A percentile compares a stretch with the other conserved stretches of the same genome.
Evolutionary conservation across 64 coral and sea anemone species (phyloP).

Genomic region (Trachythela sp.): DNA sequence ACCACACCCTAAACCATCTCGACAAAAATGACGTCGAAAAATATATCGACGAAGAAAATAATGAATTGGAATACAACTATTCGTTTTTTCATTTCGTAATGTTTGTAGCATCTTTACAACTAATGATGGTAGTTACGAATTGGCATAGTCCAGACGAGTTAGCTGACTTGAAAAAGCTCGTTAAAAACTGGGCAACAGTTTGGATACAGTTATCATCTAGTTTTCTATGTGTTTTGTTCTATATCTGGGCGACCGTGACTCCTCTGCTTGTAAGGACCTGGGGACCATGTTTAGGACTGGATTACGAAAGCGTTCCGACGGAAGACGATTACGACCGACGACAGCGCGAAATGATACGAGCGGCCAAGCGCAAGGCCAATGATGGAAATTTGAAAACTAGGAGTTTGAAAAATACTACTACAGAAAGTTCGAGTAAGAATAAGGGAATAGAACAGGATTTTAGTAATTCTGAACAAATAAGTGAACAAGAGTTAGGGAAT

Average conservation of each 20-base stretch:
- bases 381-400: not conserved
- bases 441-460: not conserved
- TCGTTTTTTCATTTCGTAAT: conserved; percentile 84
- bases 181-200: conserved; percentile 11
- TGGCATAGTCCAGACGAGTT: conserved; percentile 67
- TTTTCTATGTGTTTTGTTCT: not conserved
- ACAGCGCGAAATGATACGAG: not conserved
- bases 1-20: conserved; percentile 27
- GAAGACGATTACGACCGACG: not conserved
- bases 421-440: not conserved
- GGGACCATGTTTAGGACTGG: conserved; percentile 13
- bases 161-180: not conserved
- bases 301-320: not conserved
- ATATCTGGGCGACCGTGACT: conserved; percentile 16
- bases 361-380: not conserved
- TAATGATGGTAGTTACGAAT: conserved; percentile 89
- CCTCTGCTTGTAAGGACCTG: not conserved
- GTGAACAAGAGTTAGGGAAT: not conserved
- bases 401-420: not conserved
- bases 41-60: conserved; percentile 21
- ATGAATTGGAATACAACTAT: conserved; percentile 63
- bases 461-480: not conserved
- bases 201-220: conserved; percentile 16
- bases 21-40: not conserved
- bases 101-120: conserved; percentile 61